A percentile compares a stretch with the other conserved stretches of the same genome.
These are phyloP conservation scores for Xestia sexstrigata DNA, from an alignment of 2,888 invertebrate genomes.

Conservation along the genomic window DNA sequence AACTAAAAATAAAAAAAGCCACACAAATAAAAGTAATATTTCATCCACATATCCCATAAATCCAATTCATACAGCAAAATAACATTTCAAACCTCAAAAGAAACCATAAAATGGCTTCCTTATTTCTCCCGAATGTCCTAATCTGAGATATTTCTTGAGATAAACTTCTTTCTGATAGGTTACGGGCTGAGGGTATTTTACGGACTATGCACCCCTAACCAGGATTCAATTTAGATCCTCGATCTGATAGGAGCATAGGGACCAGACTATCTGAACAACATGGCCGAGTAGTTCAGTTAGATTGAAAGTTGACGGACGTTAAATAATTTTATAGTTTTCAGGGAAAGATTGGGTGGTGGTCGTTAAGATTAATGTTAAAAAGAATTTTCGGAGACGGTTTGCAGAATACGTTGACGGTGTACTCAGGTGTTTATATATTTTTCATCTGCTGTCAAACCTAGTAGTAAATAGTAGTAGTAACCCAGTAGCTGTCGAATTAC, in stretches of 20 bases:
- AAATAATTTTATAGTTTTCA: conserved; percentile 62
- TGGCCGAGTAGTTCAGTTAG: conserved; percentile 58
- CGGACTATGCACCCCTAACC: conserved; percentile 81
- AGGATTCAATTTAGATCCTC: conserved; percentile 89
- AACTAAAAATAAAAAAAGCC: background rate
- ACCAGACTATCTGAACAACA: conserved; percentile 70
- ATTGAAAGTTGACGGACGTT: conserved; percentile 56
- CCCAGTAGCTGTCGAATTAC: background rate
- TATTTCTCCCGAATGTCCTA: conserved; percentile 64
- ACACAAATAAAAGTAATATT: conserved; percentile 4
- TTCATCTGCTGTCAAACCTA: background rate
- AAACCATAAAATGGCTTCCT: conserved; percentile 59
- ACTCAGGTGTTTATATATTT: background rate
- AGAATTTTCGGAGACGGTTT: background rate
- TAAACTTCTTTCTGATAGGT: conserved; percentile 68
- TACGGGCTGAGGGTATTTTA: conserved; percentile 78
- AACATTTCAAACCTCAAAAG: conserved; percentile 48
- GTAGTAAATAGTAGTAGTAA: background rate
- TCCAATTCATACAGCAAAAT: conserved; percentile 34
- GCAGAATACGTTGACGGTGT: background rate
- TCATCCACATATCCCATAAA: conserved; percentile 10
- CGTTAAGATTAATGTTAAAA: conserved; percentile 23
- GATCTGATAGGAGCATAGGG: conserved; percentile 82
- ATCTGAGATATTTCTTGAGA: conserved; percentile 68
- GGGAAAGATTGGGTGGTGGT: conserved; percentile 12